Evolutionary conservation across 2,888 invertebrate genomes (phyloP).

Genomic region (Hydroisotoma schaefferi): DNA sequence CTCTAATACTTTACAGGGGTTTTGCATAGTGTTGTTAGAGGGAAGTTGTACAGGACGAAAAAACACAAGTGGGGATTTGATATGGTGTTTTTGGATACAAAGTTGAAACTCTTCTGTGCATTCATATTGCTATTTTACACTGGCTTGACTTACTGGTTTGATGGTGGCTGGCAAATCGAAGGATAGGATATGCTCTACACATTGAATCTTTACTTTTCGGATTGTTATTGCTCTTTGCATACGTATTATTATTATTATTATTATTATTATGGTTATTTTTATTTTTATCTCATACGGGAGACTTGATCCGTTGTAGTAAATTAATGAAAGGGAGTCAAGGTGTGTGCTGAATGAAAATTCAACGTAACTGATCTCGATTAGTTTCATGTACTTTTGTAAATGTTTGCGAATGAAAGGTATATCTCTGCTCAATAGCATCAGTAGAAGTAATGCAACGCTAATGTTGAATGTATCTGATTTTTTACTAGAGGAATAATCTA

Average conservation of each 20-base stretch:
- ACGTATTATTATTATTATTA: background rate
- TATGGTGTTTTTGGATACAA: background rate
- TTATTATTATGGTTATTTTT: background rate
- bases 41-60: background rate
- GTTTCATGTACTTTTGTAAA: background rate
- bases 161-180: too few species aligned
- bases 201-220: background rate
- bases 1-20: too few species aligned
- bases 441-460: too few species aligned
- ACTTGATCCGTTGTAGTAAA: too few species aligned
- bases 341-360: too few species aligned
- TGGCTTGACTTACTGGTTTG: too few species aligned
- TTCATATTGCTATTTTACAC: background rate
- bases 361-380: conserved; percentile 6
- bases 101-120: too few species aligned
- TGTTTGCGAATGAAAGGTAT: too few species aligned
- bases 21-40: background rate
- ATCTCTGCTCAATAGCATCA: too few species aligned
- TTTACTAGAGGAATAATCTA: too few species aligned
- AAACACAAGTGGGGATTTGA: background rate
- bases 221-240: background rate
- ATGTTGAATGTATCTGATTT: too few species aligned
- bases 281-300: background rate
- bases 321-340: background rate
- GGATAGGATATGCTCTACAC: too few species aligned